A percentile compares a stretch with the other conserved stretches of the same genome.
These are phyloP conservation scores for Okapia johnstoni DNA, from an alignment of 2,113 vertebrate genomes.

Conservation along the genomic window DNA sequence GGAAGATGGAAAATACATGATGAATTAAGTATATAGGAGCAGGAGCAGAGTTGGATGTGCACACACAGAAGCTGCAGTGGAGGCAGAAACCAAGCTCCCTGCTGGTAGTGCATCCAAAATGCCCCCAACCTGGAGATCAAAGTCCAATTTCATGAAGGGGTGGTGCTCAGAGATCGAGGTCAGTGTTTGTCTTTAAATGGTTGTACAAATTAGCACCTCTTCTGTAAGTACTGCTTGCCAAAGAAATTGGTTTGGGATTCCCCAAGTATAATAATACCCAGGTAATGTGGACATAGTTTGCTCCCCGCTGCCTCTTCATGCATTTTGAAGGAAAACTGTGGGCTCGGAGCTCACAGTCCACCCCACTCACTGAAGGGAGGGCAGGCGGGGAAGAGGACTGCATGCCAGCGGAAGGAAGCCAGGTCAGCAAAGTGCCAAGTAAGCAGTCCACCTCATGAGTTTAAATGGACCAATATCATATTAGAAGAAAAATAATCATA, in stretches of 20 bases:
- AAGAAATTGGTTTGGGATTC: neutral
- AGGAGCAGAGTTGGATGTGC: neutral
- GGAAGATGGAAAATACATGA: neutral
- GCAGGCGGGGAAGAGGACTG: neutral
- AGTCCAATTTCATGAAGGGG: neutral
- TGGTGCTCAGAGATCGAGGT: neutral
- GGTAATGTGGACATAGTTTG: neutral
- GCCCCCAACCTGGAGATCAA: neutral
- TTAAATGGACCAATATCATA: neutral
- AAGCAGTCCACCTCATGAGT: neutral
- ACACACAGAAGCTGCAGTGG: neutral
- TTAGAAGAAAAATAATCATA: neutral
- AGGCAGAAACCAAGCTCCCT: neutral
- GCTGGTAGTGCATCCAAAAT: neutral
- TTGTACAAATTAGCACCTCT: neutral
- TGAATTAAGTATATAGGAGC: neutral
- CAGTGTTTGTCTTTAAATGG: neutral
- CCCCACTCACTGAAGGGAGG: neutral
- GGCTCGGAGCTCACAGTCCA: neutral
- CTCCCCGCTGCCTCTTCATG: neutral
- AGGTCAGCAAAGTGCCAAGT: neutral
- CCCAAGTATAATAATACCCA: neutral
- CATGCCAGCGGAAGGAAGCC: neutral
- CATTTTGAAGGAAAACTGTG: neutral
- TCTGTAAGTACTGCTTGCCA: neutral